Base-by-base conservation (phyloP, 2,113 vertebrate genomes). In the Rhinoptilus africanus region DNA sequence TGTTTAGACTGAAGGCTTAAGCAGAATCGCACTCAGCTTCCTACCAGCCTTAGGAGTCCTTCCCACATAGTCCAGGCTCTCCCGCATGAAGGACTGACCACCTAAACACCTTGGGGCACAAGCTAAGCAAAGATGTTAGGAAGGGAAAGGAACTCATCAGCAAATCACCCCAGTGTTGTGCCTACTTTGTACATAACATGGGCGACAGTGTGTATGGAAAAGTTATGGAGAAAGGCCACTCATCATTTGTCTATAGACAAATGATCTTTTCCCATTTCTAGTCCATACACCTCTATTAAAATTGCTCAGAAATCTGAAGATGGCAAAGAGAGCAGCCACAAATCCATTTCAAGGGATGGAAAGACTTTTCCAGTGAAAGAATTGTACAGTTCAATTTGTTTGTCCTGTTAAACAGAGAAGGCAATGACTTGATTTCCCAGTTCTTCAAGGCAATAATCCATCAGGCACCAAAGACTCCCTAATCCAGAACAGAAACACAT, bases 401-500 rank as follows among this genome's bases (percentile, higher is more conserved):
- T 69, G 59, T 62, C 39, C 32, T 41, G 43, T 50, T 79, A 83
- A 83, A 89, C 95, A 93, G 84, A 82, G 83, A 85, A 92, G 82
- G 71, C 21, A 82, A 39, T 73, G 27, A 73, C 78, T 89, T 50
- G 43, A 62, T 92, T 93, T 94, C 77, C 87, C 78, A 78, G 48
- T 82, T 91, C 53, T 93, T 93, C 57, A 88, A 77, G 45, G 75
- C 83, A 96, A 62, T 53, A 76, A 94, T 64, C 60, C 67, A 83
- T 54, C 50, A 79, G 54, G 67, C 45, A 93, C 45, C 62, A 90
- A 69, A 75, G 17, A 66, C 37, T 71, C 66, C 68, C 57, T 92
- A 97, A 94, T 77, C 67, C 71, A 83, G 85, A 93, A 69, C 85
- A 96, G 87, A 93, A 94, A 83, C 45, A 76, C 39, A 19, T 87